Base-by-base conservation (phyloP, 2,888 invertebrate genomes). In the Caenorhabditis japonica region DNA sequence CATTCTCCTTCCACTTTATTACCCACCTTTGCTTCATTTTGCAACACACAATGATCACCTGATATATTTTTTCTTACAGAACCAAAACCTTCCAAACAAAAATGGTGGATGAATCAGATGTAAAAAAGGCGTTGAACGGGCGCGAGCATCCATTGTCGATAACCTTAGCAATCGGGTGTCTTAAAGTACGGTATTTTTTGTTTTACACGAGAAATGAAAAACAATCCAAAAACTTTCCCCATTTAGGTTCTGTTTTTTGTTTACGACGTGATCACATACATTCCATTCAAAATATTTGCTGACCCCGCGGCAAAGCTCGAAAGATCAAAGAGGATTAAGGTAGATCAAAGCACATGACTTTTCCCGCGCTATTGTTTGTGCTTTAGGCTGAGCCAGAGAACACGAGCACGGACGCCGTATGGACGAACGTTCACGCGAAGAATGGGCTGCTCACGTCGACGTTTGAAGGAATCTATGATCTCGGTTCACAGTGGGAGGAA, bases 401-500 rank as follows among this genome's bases (percentile, higher is more conserved):
- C 17, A 75, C 44, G 0, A 76, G 86, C 47, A 80, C 85, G 4
- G 34, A 79, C 0, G 77, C 83, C n/a, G 80, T 86, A 13, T 88
- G 84, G 84, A 80, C 84, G 23, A 83, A 85, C 43, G 77, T 87
- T 4, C 73, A 81, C 30, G 73, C 75, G 2, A 70, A 81, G 33
- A 79, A 79, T 23, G 74, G 77, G 15, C 82, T 87, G 4, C 82
- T 87, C 10, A 85, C 85, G 3, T 82, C 87, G 5, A 85, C 88
- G 51, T 87, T 87, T 70, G 77, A 81, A 12, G 89, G 87, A 61
- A 88, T 88, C 69, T 56, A 81, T 52, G 89, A 89, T 1, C 81
- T 90, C 2, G 89, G 88, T 39, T 88, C 89, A 33, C 82, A 90
- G 41, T 89, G 90, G 82, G 66, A 82, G 21, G 81, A 88, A 19